Percentiles rank a stretch among this genome's conserved stretches.
These are phyloP conservation scores for Chymomyza amoena DNA, from an alignment of 2,888 invertebrate genomes.

Conservation along the genomic window DNA sequence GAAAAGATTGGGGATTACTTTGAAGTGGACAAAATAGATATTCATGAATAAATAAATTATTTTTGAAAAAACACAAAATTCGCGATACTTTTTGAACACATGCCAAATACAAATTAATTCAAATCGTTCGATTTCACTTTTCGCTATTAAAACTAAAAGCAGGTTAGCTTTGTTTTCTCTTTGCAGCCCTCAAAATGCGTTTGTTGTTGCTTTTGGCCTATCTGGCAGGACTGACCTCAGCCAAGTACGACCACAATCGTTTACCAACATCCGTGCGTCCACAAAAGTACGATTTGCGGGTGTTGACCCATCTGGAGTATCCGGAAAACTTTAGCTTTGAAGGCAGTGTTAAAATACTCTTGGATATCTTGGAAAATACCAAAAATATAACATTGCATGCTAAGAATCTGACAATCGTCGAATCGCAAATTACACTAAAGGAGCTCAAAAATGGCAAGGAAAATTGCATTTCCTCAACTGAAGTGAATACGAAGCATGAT, in stretches of 20 bases:
- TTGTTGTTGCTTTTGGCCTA: conserved; percentile 33
- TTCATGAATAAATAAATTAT: too few relatives aligned
- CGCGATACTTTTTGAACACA: too few relatives aligned
- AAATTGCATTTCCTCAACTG: conserved; percentile 78
- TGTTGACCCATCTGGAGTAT: conserved; percentile 78
- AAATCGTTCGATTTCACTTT: background rate
- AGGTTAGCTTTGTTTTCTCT: conserved; percentile 1
- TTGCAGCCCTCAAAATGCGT: conserved; percentile 39
- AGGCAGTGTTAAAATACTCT: conserved; percentile 78
- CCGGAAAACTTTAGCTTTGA: conserved; percentile 76
- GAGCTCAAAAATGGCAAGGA: conserved; percentile 57
- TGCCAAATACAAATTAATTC: too few relatives aligned
- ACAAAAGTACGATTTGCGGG: conserved; percentile 77
- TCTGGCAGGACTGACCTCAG: conserved; percentile 15
- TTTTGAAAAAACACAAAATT: too few relatives aligned
- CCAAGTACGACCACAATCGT: conserved; percentile 73
- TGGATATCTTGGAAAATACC: conserved; percentile 79
- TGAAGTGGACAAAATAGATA: too few relatives aligned
- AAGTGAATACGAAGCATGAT: conserved; percentile 80
- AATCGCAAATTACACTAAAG: conserved; percentile 64
- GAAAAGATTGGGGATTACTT: too few relatives aligned
- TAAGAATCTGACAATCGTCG: conserved; percentile 81
- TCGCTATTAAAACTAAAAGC: background rate
- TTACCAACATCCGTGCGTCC: conserved; percentile 78
- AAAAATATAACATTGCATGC: conserved; percentile 84